Conservation (phyloP, 2,113 vertebrate species). For the Poeciliopsis prolifica region DNA sequence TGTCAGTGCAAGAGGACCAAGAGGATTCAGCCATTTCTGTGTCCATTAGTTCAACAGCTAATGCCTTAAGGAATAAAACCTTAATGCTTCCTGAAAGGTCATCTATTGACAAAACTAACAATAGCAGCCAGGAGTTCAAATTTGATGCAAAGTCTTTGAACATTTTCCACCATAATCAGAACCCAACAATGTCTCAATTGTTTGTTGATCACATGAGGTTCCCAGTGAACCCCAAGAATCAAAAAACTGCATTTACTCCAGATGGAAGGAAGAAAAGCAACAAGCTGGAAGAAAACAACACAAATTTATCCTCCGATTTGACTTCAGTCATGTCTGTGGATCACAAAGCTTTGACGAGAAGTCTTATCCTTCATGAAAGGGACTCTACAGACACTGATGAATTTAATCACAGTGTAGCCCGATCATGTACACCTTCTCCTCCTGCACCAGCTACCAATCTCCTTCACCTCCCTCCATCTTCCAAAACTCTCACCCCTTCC, state of each 20-base stretch:
- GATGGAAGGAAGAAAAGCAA: constrained; percentile 9
- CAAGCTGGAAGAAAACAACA: background rate
- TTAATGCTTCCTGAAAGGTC: constrained; percentile 1
- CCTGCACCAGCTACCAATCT: constrained; percentile 35
- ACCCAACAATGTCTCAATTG: constrained; percentile 1
- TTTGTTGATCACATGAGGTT: constrained; percentile 14
- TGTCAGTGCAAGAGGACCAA: constrained; percentile 35
- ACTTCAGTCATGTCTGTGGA: background rate
- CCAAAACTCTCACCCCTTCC: constrained; percentile 31
- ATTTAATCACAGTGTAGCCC: background rate
- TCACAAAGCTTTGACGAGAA: constrained; percentile 3
- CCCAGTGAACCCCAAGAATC: constrained; percentile 1
- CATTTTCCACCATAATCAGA: background rate
- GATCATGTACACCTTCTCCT: constrained; percentile 28
- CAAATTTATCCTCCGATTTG: background rate
- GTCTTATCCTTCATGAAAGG: background rate
- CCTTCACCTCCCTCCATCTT: constrained; percentile 35
- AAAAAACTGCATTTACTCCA: background rate
- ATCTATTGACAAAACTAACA: background rate
- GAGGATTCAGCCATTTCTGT: background rate
- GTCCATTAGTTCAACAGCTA: background rate
- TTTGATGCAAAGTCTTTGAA: background rate
- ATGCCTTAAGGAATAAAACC: background rate
- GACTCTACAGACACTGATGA: background rate
- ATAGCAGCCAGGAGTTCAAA: constrained; percentile 2